These are phyloP conservation scores for Silurus aristotelis DNA, from an alignment of 2,797 vertebrate genomes.

Conservation along the genomic window DNA sequence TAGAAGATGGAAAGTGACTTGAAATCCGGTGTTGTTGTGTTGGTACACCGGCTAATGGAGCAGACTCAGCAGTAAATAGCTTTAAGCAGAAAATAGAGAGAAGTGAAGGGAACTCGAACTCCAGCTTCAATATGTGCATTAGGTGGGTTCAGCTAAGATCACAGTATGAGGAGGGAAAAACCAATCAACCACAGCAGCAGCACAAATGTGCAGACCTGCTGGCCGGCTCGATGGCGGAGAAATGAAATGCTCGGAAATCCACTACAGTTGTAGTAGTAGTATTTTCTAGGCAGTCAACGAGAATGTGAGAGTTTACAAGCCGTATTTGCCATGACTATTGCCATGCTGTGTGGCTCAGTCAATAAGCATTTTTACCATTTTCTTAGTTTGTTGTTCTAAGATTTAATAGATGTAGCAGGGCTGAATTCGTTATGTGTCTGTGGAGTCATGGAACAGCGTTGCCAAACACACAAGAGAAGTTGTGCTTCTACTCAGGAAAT, in stretches of 20 bases:
- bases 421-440: conserved; percentile 50
- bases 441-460: conserved; percentile 49
- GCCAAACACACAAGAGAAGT: conserved; percentile 56
- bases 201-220: neutral
- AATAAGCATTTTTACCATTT: conserved; percentile 26
- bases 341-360: conserved; percentile 11
- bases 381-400: conserved; percentile 52
- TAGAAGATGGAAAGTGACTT: neutral
- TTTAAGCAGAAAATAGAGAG: neutral
- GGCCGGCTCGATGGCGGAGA: neutral
- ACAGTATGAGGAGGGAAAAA: neutral
- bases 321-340: conserved; percentile 18
- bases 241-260: neutral
- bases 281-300: neutral
- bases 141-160: neutral
- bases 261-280: conserved; percentile 1
- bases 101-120: neutral
- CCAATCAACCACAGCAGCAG: neutral
- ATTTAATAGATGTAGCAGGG: conserved; percentile 47
- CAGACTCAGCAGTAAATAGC: neutral
- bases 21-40: neutral
- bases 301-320: conserved; percentile 11
- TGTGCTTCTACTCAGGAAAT: conserved; percentile 71
- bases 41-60: neutral
- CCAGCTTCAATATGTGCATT: neutral